Evolutionary conservation across 2,888 invertebrate genomes (phyloP).

Genomic region (Rhogogaster chlorosoma): DNA sequence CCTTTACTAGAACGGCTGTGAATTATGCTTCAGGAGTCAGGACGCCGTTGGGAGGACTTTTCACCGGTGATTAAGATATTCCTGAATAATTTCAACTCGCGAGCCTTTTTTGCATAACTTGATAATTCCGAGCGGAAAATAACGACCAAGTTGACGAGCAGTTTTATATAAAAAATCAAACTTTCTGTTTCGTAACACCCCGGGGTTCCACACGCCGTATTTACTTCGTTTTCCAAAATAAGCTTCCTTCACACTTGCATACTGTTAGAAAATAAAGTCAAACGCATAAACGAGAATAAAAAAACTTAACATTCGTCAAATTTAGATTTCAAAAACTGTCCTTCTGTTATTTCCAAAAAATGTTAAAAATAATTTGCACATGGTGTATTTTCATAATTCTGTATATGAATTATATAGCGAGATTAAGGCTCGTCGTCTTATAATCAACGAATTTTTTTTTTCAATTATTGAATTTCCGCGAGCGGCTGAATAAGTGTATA

Average conservation of each 20-base stretch:
- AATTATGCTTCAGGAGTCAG: conserved; percentile 93
- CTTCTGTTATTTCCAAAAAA: no score
- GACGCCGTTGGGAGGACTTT: conserved; percentile 88
- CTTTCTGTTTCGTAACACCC: not conserved
- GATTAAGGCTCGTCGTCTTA: no score
- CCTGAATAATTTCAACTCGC: not conserved
- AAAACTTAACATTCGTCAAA: no score
- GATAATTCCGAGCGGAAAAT: not conserved
- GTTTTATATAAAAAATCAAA: not conserved
- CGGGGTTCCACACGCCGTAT: not conserved
- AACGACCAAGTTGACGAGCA: not conserved
- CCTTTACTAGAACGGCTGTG: conserved; percentile 92
- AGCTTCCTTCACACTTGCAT: not conserved
- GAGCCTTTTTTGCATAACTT: not conserved
- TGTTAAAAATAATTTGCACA: no score
- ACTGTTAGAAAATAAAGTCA: not conserved
- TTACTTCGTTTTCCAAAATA: not conserved
- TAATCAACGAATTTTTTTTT: no score
- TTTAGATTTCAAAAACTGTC: no score
- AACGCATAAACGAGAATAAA: no score
- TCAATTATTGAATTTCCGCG: no score
- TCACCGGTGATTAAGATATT: conserved; percentile 80
- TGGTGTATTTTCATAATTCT: no score
- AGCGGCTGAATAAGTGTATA: no score
- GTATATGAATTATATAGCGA: no score